These are phyloP conservation scores for Sphyrna mokarran DNA, from an alignment of 2,113 vertebrate species.

Conservation along the genomic window DNA sequence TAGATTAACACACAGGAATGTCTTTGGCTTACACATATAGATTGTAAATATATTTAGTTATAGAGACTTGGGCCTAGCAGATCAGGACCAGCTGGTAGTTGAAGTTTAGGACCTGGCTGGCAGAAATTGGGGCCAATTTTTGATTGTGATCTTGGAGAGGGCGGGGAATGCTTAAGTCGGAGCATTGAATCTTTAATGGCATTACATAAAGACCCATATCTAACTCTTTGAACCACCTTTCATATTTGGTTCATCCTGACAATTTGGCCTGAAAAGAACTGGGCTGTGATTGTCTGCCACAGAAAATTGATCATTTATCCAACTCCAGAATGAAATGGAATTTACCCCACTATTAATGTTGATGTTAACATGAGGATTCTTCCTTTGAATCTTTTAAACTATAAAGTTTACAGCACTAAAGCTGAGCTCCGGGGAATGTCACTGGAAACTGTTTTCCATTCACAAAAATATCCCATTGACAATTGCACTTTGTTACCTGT, in stretches of 20 bases:
- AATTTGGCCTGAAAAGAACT: background rate
- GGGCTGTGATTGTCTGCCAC: background rate
- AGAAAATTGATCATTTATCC: background rate
- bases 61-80: background rate
- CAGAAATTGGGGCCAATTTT: background rate
- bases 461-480: too few species aligned
- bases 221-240: background rate
- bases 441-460: too few species aligned
- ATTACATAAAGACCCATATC: background rate
- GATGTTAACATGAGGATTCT: background rate
- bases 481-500: too few species aligned
- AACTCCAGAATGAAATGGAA: background rate
- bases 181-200: background rate
- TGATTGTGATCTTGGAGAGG: background rate
- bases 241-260: background rate
- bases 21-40: background rate
- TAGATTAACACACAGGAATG: background rate
- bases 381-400: background rate
- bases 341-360: background rate
- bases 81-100: background rate
- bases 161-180: background rate
- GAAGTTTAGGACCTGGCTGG: background rate
- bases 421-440: too few species aligned
- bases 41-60: background rate
- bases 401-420: background rate